Evolutionary conservation across 2,797 vertebrate species (phyloP).

Genomic region (Neopelma chrysocephalum): DNA sequence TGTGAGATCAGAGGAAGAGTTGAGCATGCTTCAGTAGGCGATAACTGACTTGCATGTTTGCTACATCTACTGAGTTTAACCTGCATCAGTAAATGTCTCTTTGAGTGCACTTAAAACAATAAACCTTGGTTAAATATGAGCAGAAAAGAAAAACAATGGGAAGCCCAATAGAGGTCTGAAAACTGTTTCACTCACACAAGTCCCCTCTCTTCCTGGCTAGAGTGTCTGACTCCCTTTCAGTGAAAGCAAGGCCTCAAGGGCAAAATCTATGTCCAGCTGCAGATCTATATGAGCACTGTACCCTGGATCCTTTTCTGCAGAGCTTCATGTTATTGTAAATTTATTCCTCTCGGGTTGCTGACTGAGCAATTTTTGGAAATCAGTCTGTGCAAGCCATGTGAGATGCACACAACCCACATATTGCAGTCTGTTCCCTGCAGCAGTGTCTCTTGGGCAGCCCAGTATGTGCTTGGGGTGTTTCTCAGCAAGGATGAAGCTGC

Average conservation of each 20-base stretch:
- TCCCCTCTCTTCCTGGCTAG: not conserved
- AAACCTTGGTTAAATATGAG: not conserved
- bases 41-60: not conserved
- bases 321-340: not conserved
- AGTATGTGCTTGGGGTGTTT: not conserved
- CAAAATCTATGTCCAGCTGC: not conserved
- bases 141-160: not conserved
- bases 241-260: not conserved
- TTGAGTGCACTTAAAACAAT: not conserved
- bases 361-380: not conserved
- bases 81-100: not conserved
- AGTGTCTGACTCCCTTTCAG: not conserved
- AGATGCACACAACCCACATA: not conserved
- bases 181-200: not conserved
- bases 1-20: not conserved
- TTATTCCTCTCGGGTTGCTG: not conserved
- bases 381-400: not conserved
- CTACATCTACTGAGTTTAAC: not conserved
- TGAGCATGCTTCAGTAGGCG: not conserved
- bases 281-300: not conserved
- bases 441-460: not conserved
- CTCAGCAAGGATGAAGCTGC: not conserved
- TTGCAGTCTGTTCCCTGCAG: accelerated
- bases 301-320: not conserved
- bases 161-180: not conserved